Evolutionary conservation across 1,140 invertebrate genomes (phyloP).

Genomic region (Drosophila dunni): DNA sequence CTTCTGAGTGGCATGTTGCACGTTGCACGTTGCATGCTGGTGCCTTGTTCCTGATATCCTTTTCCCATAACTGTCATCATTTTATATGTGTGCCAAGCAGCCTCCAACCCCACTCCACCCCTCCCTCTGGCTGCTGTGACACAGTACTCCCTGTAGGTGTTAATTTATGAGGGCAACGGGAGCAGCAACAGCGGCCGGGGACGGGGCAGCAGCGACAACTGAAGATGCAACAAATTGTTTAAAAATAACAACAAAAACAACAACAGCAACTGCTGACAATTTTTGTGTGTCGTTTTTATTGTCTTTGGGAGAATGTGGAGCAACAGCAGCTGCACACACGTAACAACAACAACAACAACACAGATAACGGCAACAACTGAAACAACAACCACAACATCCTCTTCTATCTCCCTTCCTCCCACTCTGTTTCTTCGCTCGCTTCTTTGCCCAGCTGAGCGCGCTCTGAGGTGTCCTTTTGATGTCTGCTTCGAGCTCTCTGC

Average conservation of each 20-base stretch:
- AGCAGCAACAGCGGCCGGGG: constrained; percentile 29
- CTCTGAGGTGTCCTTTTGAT: constrained; percentile 11
- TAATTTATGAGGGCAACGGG: constrained; percentile 65
- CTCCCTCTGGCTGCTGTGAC: not conserved
- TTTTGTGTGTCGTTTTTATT: constrained; percentile 41
- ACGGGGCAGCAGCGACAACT: constrained; percentile 18
- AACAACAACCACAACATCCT: constrained; percentile 54
- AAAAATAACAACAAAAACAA: constrained; percentile 43
- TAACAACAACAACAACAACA: constrained; percentile 50
- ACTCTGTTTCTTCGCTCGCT: no score
- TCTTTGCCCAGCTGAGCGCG: constrained; percentile 37
- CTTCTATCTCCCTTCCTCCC: constrained; percentile 1
- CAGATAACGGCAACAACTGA: constrained; percentile 29
- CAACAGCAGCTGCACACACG: constrained; percentile 52
- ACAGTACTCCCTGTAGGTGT: constrained; percentile 56
- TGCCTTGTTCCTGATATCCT: constrained; percentile 60
- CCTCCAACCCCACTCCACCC: not conserved
- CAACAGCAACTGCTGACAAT: constrained; percentile 21
- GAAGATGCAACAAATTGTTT: constrained; percentile 41
- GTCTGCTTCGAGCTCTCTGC: not conserved
- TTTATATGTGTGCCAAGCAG: constrained; percentile 44
- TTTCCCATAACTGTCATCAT: constrained; percentile 78
- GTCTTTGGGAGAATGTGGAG: constrained; percentile 58
- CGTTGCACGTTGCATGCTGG: constrained; percentile 9
- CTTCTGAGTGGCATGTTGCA: constrained; percentile 17